Percentiles rank a stretch among this genome's conserved stretches.
Evolutionary conservation across 2,113 vertebrate genomes (phyloP).

Genomic region (Heloderma charlesbogerti): DNA sequence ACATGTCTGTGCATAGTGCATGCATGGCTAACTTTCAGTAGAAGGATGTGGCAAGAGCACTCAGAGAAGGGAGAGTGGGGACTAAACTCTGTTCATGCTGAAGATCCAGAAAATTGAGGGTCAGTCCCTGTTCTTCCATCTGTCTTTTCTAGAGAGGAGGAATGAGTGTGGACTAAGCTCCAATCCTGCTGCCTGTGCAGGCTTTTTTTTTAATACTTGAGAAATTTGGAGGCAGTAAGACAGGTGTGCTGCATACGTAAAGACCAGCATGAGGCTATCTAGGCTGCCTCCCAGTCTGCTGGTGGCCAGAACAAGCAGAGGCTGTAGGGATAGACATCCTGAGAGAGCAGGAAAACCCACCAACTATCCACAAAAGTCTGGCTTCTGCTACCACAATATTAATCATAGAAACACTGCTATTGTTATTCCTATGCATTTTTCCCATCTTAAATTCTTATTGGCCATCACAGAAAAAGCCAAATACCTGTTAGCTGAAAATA

Average conservation of each 20-base stretch:
- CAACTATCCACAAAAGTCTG: neutral
- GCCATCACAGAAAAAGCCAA: accelerated
- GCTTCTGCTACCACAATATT: neutral
- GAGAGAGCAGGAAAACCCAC: neutral
- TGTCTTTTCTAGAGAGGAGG: neutral
- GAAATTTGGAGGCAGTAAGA: neutral
- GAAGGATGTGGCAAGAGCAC: neutral
- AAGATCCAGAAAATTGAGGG: neutral
- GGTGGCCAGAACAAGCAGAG: neutral
- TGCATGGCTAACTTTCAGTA: accelerated
- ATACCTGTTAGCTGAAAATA: neutral
- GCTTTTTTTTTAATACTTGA: neutral
- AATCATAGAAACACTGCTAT: neutral
- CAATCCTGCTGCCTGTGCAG: neutral
- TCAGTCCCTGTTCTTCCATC: neutral
- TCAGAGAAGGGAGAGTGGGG: neutral
- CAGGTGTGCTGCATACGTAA: neutral
- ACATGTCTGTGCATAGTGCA: neutral
- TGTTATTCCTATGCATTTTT: neutral
- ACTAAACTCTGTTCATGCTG: neutral
- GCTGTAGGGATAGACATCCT: neutral
- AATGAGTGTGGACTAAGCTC: neutral
- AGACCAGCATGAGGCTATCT: neutral
- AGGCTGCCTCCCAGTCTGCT: neutral
- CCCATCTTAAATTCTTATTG: neutral